Percentiles rank a stretch among this genome's conserved stretches.
phyloP scores from a whole-genome alignment of 2,888 invertebrate species.

The Phyto melanocephala region DNA sequence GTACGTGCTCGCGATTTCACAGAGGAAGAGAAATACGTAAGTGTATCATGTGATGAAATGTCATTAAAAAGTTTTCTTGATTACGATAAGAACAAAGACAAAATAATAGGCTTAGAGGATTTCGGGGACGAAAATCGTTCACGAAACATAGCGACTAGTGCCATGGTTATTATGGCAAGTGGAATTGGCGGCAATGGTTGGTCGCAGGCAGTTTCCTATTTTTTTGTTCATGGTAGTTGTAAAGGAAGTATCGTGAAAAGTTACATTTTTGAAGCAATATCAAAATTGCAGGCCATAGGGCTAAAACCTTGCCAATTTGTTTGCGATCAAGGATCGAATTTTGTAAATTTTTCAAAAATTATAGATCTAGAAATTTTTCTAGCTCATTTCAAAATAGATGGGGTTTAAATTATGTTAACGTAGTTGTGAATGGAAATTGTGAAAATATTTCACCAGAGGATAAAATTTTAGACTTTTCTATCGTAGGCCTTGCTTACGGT shows the following conservation, averaged over 20 bases:
- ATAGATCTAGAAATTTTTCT: too few relatives aligned
- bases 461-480: too few relatives aligned
- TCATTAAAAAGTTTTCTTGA: background rate
- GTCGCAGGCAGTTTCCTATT: background rate
- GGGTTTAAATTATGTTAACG: background rate
- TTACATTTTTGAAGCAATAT: too few relatives aligned
- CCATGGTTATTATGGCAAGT: background rate
- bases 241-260: background rate
- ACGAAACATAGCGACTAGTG: background rate
- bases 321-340: too few relatives aligned
- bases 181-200: background rate
- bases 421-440: constrained; percentile 7
- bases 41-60: too few relatives aligned
- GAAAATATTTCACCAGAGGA: too few relatives aligned
- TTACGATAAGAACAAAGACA: background rate
- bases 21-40: too few relatives aligned
- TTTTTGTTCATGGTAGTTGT: background rate
- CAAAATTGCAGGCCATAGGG: too few relatives aligned
- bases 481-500: background rate
- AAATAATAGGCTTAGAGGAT: background rate
- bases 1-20: too few relatives aligned
- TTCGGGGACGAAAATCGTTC: background rate
- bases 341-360: background rate
- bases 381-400: too few relatives aligned
- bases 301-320: too few relatives aligned